Conservation (phyloP, 2,888 invertebrate genomes). For the Tridacna gigas region DNA sequence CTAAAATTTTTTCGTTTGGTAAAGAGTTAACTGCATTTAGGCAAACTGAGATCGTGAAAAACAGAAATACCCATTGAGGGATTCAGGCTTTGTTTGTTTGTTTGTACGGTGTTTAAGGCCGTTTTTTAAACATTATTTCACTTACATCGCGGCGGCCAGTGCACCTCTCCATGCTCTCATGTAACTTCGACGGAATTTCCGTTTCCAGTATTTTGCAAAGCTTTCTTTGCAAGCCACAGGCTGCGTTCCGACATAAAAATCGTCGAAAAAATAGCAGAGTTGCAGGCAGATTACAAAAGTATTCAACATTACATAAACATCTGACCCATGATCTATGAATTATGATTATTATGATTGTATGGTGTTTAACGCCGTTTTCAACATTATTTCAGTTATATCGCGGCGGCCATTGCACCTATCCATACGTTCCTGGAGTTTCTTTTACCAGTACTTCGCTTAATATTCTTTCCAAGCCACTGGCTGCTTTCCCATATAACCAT, state of each 20-base stretch:
- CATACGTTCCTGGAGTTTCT: background rate
- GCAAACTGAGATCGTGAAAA: too few species aligned
- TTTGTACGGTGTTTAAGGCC: background rate
- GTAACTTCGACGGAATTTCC: background rate
- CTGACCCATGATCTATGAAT: too few species aligned
- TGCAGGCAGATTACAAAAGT: too few species aligned
- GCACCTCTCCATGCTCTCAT: background rate
- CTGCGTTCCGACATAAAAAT: background rate
- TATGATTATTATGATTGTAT: too few species aligned
- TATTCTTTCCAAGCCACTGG: too few species aligned
- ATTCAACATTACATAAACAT: too few species aligned
- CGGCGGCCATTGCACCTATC: background rate
- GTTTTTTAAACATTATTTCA: background rate
- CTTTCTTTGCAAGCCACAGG: background rate
- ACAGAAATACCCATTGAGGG: too few species aligned
- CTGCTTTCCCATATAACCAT: background rate
- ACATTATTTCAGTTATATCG: background rate
- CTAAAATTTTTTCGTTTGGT: too few species aligned
- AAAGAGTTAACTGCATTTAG: too few species aligned
- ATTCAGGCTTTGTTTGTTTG: background rate
- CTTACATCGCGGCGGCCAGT: background rate
- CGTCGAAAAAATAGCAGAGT: too few species aligned
- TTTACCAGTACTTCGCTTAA: background rate
- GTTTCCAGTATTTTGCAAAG: background rate
- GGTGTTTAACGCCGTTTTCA: background rate